phyloP scores from a whole-genome alignment of 30 jellyfish, hydroid and myxozoan genomes.

The Mastigias papua region DNA sequence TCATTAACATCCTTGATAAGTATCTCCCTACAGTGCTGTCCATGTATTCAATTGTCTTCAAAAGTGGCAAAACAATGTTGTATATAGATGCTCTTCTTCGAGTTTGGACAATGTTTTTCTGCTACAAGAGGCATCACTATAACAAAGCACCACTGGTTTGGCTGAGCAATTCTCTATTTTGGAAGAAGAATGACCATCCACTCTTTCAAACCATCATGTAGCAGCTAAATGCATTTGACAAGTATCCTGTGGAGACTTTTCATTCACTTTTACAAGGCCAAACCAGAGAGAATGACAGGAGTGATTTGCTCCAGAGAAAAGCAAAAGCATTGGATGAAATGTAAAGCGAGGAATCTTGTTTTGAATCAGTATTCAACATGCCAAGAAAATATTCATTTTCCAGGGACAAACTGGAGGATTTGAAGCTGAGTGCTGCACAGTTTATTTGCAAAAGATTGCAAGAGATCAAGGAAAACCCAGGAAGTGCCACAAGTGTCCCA shows the following conservation, averaged over 20 bases:
- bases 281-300: conserved; percentile 12
- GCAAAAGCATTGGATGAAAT: conserved; percentile 20
- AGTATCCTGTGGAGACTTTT: conserved; percentile 33
- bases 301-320: conserved; percentile 6
- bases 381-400: neutral
- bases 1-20: conserved; percentile 52
- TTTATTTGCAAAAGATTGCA: neutral
- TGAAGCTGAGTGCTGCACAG: neutral
- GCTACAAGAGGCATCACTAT: conserved; percentile 6
- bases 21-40: neutral
- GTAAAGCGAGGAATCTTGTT: neutral
- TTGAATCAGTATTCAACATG: neutral
- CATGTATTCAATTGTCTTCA: neutral
- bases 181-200: conserved; percentile 25
- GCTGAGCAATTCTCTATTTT: conserved; percentile 41
- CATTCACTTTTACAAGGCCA: conserved; percentile 19
- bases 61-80: neutral
- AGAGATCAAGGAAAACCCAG: neutral
- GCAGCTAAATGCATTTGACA: conserved; percentile 28
- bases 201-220: conserved; percentile 14
- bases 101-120: conserved; percentile 42
- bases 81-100: conserved; percentile 11
- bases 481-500: neutral
- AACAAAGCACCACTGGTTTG: conserved; percentile 1
- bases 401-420: neutral